These are phyloP conservation scores for Nematopogon swammerdamellus DNA, from an alignment of 2,888 invertebrate species.

Conservation along the genomic window DNA sequence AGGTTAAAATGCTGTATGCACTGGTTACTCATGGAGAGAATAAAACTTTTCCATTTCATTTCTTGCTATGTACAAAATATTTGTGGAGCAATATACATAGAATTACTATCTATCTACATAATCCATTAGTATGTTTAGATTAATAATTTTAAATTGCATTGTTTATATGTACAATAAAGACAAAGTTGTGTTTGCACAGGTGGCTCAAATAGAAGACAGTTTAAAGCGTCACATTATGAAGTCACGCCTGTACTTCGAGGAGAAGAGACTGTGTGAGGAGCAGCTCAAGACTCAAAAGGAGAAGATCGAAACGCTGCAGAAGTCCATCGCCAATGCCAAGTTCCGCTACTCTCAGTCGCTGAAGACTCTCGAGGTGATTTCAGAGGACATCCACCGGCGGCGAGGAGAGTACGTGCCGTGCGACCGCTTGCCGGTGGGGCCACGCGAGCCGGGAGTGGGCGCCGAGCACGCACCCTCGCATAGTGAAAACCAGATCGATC, in stretches of 20 bases:
- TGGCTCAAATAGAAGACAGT: conserved; percentile 78
- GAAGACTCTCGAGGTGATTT: conserved; percentile 82
- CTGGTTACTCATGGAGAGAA: too few species aligned
- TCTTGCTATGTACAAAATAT: too few species aligned
- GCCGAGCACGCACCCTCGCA: conserved; percentile 60
- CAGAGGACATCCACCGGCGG: conserved; percentile 84
- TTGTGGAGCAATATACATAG: too few species aligned
- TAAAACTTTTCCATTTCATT: too few species aligned
- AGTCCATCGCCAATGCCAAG: conserved; percentile 76
- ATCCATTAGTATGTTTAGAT: too few species aligned
- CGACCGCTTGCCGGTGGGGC: conserved; percentile 44
- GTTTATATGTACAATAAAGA: neutral
- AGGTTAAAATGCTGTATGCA: too few species aligned
- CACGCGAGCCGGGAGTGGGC: conserved; percentile 72
- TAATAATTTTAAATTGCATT: too few species aligned
- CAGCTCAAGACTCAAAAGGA: conserved; percentile 82
- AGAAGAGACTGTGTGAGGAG: conserved; percentile 82
- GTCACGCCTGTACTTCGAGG: conserved; percentile 88
- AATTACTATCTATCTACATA: too few species aligned
- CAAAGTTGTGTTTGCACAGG: conserved; percentile 28
- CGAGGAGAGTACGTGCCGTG: conserved; percentile 51
- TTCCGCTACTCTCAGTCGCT: conserved; percentile 77
- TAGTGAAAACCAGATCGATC: conserved; percentile 26
- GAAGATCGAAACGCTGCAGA: conserved; percentile 77
- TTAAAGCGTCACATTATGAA: conserved; percentile 79